phyloP scores from a whole-genome alignment of 2,888 invertebrate species.

The Tenthredo scrophulariae region DNA sequence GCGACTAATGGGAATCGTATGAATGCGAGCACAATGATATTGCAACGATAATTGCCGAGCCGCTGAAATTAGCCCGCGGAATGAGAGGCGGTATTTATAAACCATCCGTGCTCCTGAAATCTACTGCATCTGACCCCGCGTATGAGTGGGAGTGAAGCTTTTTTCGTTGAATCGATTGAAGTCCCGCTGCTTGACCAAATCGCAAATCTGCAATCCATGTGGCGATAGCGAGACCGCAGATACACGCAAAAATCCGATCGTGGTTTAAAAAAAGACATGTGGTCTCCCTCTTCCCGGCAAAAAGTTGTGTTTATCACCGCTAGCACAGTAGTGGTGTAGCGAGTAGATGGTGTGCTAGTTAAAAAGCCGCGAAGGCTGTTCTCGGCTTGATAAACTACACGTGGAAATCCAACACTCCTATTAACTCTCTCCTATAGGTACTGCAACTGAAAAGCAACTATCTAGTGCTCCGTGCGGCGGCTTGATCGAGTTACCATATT shows the following conservation, averaged over 20 bases:
- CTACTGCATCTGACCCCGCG: background rate
- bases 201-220: background rate
- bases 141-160: background rate
- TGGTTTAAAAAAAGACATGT: background rate
- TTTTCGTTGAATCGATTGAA: background rate
- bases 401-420: conserved; percentile 36
- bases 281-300: background rate
- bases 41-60: background rate
- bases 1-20: background rate
- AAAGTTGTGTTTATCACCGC: background rate
- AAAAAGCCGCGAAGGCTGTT: conserved; percentile 25
- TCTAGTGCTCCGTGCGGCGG: background rate
- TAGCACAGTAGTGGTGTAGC: background rate
- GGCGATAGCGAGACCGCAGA: background rate
- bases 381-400: conserved; percentile 9
- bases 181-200: background rate
- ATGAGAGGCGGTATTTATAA: conserved; percentile 25
- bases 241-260: background rate
- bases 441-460: background rate
- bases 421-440: conserved; percentile 35
- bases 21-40: background rate
- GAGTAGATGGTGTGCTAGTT: background rate
- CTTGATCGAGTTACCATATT: conserved; percentile 14
- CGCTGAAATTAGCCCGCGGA: background rate
- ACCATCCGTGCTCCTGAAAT: background rate